Percentiles rank a stretch among this genome's conserved stretches.
Conservation (phyloP, 2,113 vertebrate species). For the Istiophorus platypterus region DNA sequence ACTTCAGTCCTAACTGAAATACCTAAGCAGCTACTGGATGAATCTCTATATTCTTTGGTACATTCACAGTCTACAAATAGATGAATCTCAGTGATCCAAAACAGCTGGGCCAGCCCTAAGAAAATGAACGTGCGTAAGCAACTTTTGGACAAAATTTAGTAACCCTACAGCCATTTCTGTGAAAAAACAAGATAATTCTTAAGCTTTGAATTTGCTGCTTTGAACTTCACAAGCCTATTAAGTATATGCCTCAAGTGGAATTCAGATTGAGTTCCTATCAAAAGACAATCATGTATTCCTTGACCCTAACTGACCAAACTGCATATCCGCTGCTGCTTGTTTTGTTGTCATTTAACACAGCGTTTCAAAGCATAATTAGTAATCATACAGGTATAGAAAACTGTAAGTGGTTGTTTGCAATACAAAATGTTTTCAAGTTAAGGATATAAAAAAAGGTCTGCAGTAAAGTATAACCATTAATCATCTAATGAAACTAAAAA, state of each 20-base stretch:
- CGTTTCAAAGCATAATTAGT: constrained; percentile 23
- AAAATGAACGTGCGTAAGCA: too few relatives aligned
- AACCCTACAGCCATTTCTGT: constrained; percentile 27
- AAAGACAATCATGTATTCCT: constrained; percentile 57
- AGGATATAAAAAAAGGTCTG: constrained; percentile 10
- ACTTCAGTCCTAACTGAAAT: too few relatives aligned
- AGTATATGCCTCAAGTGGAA: constrained; percentile 49
- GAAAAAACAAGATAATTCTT: constrained; percentile 46
- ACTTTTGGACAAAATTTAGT: neutral
- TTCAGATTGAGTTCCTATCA: constrained; percentile 56
- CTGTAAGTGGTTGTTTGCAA: neutral
- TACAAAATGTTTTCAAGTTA: constrained; percentile 5
- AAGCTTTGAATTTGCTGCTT: constrained; percentile 63
- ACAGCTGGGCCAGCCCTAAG: too few relatives aligned
- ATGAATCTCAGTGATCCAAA: too few relatives aligned
- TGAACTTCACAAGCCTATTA: constrained; percentile 70
- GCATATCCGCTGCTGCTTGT: constrained; percentile 17
- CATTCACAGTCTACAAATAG: too few relatives aligned
- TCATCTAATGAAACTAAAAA: neutral
- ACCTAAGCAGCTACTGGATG: too few relatives aligned
- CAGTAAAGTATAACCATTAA: constrained; percentile 18
- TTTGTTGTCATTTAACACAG: constrained; percentile 22
- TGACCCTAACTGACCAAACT: constrained; percentile 56
- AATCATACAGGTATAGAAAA: neutral
- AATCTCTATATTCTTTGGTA: too few relatives aligned